phyloP scores from a whole-genome alignment of 2,888 invertebrate genomes.

The Tolmerus cingulatus region DNA sequence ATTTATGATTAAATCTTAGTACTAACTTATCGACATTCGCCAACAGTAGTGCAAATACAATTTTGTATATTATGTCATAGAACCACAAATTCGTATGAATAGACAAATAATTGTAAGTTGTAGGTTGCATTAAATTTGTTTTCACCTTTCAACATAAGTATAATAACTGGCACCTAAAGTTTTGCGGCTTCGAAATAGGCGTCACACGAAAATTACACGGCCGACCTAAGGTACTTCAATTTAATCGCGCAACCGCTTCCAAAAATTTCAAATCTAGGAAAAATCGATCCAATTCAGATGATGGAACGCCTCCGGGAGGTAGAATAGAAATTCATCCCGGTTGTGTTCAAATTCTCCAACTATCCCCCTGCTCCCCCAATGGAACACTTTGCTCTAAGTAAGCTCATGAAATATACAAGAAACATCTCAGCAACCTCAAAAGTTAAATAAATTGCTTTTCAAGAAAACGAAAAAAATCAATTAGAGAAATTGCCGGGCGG shows the following conservation, averaged over 20 bases:
- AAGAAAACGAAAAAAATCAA: constrained; percentile 22
- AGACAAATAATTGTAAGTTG: no score
- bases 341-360: background rate
- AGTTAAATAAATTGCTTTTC: constrained; percentile 22
- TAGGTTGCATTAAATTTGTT: no score
- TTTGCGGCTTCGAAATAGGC: background rate
- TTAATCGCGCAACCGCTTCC: background rate
- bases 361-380: background rate
- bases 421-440: constrained; percentile 21
- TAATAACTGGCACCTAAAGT: background rate
- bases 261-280: background rate
- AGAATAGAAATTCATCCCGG: background rate
- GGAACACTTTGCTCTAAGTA: background rate
- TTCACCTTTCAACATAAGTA: no score
- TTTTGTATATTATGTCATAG: no score
- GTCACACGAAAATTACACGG: background rate
- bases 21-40: no score
- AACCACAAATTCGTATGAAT: no score
- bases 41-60: no score
- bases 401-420: constrained; percentile 8
- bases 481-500: constrained; percentile 9
- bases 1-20: no score
- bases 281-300: background rate
- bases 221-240: background rate
- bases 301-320: background rate